Evolutionary conservation across 2,888 invertebrate genomes (phyloP).

Genomic region (Oxytorus armatus): DNA sequence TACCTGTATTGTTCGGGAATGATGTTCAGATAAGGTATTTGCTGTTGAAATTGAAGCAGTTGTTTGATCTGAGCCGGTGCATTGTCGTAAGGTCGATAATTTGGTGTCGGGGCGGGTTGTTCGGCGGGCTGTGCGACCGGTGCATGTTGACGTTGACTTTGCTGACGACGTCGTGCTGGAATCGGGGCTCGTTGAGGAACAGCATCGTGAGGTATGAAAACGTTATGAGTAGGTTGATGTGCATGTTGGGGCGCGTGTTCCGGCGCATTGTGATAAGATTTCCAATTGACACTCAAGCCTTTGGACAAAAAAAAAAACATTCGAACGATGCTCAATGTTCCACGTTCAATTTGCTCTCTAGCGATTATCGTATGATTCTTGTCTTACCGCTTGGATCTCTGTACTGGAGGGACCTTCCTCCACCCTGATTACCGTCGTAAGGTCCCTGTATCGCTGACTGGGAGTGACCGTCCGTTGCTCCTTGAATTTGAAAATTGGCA

Average conservation of each 20-base stretch:
- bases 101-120: conserved; percentile 52
- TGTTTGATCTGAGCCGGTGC: conserved; percentile 80
- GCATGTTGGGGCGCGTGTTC: conserved; percentile 64
- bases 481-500: conserved; percentile 73
- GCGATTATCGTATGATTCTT: neutral
- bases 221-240: conserved; percentile 66
- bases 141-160: conserved; percentile 61
- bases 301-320: too few species aligned
- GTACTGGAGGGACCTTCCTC: conserved; percentile 77
- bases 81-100: conserved; percentile 77
- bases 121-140: conserved; percentile 53
- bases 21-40: conserved; percentile 81
- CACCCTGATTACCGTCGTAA: conserved; percentile 73
- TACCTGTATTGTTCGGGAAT: conserved; percentile 81
- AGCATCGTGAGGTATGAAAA: conserved; percentile 58
- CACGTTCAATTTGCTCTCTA: neutral
- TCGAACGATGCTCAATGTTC: too few species aligned
- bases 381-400: conserved; percentile 79
- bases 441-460: conserved; percentile 74
- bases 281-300: conserved; percentile 82
- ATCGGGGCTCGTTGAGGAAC: conserved; percentile 55
- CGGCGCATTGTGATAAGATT: conserved; percentile 76
- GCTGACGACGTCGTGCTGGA: conserved; percentile 62
- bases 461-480: conserved; percentile 70
- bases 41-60: conserved; percentile 79